Evolutionary conservation across 64 coral and sea anemone genomes (phyloP).

Genomic region (Catalaphyllia jardinei): DNA sequence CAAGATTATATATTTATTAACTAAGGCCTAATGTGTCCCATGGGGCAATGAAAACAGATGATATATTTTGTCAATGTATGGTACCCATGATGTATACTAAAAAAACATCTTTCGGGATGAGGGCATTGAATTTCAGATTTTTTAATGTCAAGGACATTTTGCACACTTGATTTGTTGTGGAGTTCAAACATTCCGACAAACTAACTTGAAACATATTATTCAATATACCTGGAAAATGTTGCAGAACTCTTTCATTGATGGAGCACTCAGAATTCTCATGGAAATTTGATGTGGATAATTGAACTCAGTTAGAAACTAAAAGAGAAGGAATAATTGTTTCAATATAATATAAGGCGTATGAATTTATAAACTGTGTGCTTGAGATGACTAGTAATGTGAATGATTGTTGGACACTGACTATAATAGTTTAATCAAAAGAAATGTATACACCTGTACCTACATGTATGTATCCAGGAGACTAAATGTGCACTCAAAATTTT

Average conservation of each 20-base stretch:
- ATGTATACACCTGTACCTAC: no score
- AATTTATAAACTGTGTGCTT: neutral
- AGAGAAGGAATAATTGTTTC: neutral
- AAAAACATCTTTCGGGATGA: no score
- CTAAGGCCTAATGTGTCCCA: no score
- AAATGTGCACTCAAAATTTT: no score
- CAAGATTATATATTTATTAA: no score
- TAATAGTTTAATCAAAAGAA: no score
- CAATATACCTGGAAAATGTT: constrained; percentile 70
- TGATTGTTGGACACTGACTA: neutral
- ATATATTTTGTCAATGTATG: no score
- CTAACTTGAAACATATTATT: neutral
- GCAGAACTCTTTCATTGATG: constrained; percentile 84
- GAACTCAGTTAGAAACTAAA: constrained; percentile 87
- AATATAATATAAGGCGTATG: neutral
- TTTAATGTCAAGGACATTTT: neutral
- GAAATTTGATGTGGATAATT: constrained; percentile 89
- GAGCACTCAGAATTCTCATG: constrained; percentile 86
- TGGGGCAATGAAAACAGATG: no score
- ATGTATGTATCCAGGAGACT: no score
- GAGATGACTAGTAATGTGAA: neutral
- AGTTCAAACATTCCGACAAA: neutral
- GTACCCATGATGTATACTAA: no score
- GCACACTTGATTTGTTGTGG: neutral
- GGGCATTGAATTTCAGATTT: no score